A percentile compares a stretch with the other conserved stretches of the same genome.
Evolutionary conservation across 2,113 vertebrate genomes (phyloP).

Genomic region (Heptranchias perlo): DNA sequence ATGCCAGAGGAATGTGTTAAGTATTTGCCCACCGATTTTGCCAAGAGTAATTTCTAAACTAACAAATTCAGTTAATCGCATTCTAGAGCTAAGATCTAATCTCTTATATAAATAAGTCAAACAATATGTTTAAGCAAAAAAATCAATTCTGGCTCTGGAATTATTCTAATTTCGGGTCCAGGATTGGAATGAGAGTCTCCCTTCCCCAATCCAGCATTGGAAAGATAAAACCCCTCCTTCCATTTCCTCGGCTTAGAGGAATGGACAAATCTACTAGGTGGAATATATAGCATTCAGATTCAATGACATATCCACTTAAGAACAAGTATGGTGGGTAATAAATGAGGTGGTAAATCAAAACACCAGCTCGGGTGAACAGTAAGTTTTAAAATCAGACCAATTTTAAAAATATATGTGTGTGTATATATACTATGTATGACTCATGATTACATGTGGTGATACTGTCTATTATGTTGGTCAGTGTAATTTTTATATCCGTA

Average conservation of each 20-base stretch:
- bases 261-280: background rate
- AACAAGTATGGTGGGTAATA: background rate
- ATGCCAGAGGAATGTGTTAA: background rate
- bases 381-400: background rate
- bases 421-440: too few relatives aligned
- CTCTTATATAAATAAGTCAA: background rate
- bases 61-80: background rate
- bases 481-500: background rate
- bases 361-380: background rate
- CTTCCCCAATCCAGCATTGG: background rate
- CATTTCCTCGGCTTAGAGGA: background rate
- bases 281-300: background rate
- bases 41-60: background rate
- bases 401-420: background rate
- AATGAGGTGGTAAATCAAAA: background rate
- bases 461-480: background rate
- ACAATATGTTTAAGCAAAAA: background rate
- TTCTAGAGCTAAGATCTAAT: background rate
- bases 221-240: background rate
- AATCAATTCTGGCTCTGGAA: background rate
- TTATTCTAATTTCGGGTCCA: background rate
- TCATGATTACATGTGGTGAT: background rate
- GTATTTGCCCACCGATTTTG: background rate
- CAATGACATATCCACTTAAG: background rate
- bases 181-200: background rate